phyloP scores from a whole-genome alignment of 2,888 invertebrate genomes.

The Tridacna gigas region DNA sequence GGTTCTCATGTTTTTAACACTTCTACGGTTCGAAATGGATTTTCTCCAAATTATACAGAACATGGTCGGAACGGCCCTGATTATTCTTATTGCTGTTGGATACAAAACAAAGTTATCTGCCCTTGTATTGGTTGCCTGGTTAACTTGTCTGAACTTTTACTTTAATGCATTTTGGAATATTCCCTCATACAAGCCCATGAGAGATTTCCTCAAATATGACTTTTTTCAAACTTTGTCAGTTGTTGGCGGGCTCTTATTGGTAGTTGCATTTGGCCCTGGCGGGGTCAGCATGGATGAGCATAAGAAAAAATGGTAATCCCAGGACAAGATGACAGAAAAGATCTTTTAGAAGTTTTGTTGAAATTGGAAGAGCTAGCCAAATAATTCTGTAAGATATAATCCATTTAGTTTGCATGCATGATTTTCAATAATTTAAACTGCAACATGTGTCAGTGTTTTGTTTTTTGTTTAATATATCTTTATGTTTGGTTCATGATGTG shows the following conservation, averaged over 20 bases:
- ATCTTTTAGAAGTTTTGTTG: constrained; percentile 1
- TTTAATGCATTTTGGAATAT: constrained; percentile 99
- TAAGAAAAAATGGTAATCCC: constrained; percentile 96
- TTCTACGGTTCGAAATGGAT: constrained; percentile 96
- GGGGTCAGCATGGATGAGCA: constrained; percentile 98
- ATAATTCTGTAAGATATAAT: constrained; percentile 21
- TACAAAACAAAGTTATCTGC: constrained; percentile 99
- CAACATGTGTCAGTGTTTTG: too few relatives aligned
- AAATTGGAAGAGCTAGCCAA: constrained; percentile 21
- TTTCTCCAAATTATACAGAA: constrained; percentile 95
- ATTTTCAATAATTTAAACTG: neutral
- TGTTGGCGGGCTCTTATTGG: constrained; percentile 98
- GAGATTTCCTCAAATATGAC: constrained; percentile 99
- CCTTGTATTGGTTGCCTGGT: constrained; percentile 94
- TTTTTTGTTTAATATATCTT: too few relatives aligned
- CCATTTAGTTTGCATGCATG: constrained; percentile 15
- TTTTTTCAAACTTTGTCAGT: constrained; percentile 99
- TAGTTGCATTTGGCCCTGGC: constrained; percentile 98
- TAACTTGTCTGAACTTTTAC: constrained; percentile 96
- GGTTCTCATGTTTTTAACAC: constrained; percentile 99
- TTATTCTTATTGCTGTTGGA: constrained; percentile 97
- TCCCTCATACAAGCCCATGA: constrained; percentile 96
- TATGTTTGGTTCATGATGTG: too few relatives aligned
- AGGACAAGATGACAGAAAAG: neutral
- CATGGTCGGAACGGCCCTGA: constrained; percentile 95